Evolutionary conservation across 2,888 invertebrate species (phyloP).

Genomic region (Mythimna pallens): DNA sequence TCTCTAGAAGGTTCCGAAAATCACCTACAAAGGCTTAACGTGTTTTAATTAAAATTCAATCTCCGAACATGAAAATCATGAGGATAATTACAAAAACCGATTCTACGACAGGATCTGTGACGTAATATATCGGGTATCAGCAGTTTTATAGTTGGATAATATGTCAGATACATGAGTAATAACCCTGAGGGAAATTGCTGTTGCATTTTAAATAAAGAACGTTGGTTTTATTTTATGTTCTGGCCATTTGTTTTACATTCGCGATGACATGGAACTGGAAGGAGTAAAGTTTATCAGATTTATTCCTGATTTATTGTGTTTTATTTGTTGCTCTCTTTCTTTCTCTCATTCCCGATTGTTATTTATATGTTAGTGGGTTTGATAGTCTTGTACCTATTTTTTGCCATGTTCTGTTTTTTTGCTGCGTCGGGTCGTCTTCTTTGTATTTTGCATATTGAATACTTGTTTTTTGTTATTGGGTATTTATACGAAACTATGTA

Average conservation of each 20-base stretch:
- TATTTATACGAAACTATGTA: neutral
- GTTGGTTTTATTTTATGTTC: constrained; percentile 34
- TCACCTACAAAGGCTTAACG: constrained; percentile 20
- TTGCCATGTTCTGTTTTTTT: neutral
- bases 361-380: neutral
- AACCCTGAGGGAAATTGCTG: constrained; percentile 54
- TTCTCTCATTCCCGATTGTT: neutral
- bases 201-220: constrained; percentile 53
- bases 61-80: constrained; percentile 29
- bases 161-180: constrained; percentile 53
- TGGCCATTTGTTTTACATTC: constrained; percentile 41
- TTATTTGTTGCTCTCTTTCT: constrained; percentile 19
- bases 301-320: constrained; percentile 12
- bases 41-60: constrained; percentile 54
- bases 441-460: neutral
- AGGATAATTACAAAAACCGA: constrained; percentile 52
- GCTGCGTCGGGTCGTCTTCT: neutral
- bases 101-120: constrained; percentile 26
- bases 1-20: constrained; percentile 11
- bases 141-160: constrained; percentile 46
- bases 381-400: neutral
- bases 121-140: constrained; percentile 40
- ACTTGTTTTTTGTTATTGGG: neutral
- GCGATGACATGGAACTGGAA: constrained; percentile 46
- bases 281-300: constrained; percentile 23